Conservation (phyloP, 2,888 invertebrate genomes). For the Lochmaea capreae region DNA sequence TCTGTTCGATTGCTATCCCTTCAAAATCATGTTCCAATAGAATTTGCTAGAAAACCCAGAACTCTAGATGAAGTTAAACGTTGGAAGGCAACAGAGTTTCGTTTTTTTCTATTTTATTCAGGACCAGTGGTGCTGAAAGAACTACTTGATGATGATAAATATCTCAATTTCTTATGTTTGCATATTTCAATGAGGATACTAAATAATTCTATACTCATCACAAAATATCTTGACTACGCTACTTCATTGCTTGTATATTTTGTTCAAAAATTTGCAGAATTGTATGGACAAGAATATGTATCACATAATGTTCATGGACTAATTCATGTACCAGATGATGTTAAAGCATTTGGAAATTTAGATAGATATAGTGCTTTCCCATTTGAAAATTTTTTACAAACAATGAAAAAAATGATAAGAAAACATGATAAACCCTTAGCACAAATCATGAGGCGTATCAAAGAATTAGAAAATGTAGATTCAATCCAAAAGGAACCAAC, state of each 20-base stretch:
- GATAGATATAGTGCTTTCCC: conserved; percentile 20
- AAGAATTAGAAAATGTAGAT: background rate
- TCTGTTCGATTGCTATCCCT: background rate
- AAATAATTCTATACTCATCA: background rate
- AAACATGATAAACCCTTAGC: conserved; percentile 24
- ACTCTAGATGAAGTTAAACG: conserved; percentile 1
- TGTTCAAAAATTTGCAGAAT: background rate
- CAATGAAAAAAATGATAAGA: conserved; percentile 10
- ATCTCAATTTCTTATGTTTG: conserved; percentile 7
- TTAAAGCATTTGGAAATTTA: conserved; percentile 8
- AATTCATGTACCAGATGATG: conserved; percentile 12
- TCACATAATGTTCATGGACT: conserved; percentile 21
- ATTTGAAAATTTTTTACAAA: conserved; percentile 15
- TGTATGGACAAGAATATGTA: conserved; percentile 21
- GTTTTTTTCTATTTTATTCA: background rate
- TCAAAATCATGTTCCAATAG: background rate
- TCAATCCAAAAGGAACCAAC: background rate
- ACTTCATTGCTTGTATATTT: background rate
- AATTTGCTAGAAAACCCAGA: conserved; percentile 11
- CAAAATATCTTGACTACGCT: background rate
- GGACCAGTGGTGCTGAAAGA: conserved; percentile 2
- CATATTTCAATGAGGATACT: conserved; percentile 1
- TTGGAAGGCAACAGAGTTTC: background rate
- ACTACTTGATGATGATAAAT: conserved; percentile 8
- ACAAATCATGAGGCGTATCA: conserved; percentile 7